Percentiles rank a stretch among this genome's conserved stretches.
Evolutionary conservation across 2,113 vertebrate genomes (phyloP).

Genomic region (Puntigrus tetrazona): DNA sequence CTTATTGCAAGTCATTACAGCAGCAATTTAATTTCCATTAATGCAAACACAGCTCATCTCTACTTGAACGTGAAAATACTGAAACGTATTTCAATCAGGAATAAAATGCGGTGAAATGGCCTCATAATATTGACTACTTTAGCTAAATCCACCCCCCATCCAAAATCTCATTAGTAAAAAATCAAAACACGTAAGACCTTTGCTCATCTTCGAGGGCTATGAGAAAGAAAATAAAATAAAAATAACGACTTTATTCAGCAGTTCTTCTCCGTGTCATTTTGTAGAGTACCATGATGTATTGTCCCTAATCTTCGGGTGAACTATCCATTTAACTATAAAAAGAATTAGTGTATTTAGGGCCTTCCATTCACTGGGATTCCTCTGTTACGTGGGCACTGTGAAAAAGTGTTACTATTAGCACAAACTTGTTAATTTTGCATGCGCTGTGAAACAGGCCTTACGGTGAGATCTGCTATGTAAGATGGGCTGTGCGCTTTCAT

Average conservation of each 20-base stretch:
- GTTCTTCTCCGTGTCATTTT: too few species aligned
- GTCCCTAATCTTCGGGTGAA: too few species aligned
- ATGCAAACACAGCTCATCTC: too few species aligned
- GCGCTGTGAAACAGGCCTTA: background rate
- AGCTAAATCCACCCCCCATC: background rate
- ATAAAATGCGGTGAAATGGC: background rate
- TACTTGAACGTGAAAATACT: background rate
- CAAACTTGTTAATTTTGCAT: background rate
- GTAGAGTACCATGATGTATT: too few species aligned
- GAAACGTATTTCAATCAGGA: background rate
- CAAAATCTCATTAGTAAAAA: too few species aligned
- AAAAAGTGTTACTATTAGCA: conserved; percentile 13
- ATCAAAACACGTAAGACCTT: too few species aligned
- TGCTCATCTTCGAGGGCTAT: too few species aligned
- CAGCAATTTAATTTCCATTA: too few species aligned
- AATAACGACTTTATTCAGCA: too few species aligned
- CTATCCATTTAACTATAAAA: background rate
- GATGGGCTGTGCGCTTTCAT: conserved; percentile 7
- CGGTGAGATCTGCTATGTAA: background rate
- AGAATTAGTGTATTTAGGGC: background rate
- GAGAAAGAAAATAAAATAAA: too few species aligned
- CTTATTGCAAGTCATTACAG: background rate
- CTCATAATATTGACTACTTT: background rate
- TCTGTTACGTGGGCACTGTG: background rate
- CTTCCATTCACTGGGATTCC: background rate